A percentile compares a stretch with the other conserved stretches of the same genome.
phyloP scores from a whole-genome alignment of 2,113 vertebrate species.

The Corvus cornix region DNA sequence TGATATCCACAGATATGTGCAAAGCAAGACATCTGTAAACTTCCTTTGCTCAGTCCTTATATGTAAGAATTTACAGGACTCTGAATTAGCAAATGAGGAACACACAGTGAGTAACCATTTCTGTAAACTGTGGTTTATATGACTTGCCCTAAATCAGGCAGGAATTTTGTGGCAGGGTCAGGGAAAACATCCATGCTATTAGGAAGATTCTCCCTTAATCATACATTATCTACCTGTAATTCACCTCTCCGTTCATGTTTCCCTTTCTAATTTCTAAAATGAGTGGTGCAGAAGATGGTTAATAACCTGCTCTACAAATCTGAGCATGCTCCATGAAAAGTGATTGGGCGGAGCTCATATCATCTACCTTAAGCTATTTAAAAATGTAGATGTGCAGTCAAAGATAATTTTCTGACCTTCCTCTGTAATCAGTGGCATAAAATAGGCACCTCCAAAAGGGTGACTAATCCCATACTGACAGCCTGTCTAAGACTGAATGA shows the following conservation, averaged over 20 bases:
- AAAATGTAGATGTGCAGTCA: constrained; percentile 34
- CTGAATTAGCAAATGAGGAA: neutral
- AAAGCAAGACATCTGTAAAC: neutral
- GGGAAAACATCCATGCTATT: neutral
- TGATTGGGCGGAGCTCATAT: constrained; percentile 26
- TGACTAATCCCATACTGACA: constrained; percentile 43
- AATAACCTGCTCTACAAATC: neutral
- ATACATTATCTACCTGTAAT: constrained; percentile 10
- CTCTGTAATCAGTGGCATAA: constrained; percentile 61
- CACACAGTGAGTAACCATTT: neutral
- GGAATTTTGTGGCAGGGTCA: neutral
- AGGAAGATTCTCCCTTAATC: constrained; percentile 1
- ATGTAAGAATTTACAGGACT: neutral
- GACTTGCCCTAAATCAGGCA: neutral
- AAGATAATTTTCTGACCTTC: constrained; percentile 43
- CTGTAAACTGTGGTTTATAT: neutral
- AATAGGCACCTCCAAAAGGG: constrained; percentile 39
- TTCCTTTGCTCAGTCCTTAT: neutral
- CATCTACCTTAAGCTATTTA: constrained; percentile 47
- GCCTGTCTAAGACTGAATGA: constrained; percentile 7
- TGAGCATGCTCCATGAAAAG: constrained; percentile 23
- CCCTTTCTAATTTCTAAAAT: constrained; percentile 45
- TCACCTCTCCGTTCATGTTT: neutral
- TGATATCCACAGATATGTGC: neutral
- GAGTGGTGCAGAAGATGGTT: neutral